These are phyloP conservation scores for Mustela lutreola DNA, from an alignment of 2,113 vertebrate species.

Conservation along the genomic window DNA sequence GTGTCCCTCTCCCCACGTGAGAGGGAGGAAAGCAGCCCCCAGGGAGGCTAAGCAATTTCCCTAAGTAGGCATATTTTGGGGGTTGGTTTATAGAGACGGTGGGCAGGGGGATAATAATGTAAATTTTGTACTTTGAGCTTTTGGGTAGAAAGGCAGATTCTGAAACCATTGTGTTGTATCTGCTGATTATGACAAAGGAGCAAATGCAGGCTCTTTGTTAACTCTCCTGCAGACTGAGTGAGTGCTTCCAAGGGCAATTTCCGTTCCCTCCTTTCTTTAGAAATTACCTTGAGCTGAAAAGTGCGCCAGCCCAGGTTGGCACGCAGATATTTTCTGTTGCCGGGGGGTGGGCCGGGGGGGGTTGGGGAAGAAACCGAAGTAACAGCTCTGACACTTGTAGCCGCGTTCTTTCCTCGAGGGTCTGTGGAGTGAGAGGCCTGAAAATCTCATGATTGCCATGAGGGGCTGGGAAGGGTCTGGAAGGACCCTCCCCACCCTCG, in stretches of 20 bases:
- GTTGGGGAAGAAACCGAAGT: neutral
- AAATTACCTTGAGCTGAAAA: conserved; percentile 45
- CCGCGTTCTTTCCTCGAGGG: neutral
- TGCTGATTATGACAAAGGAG: neutral
- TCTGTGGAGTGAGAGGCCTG: neutral
- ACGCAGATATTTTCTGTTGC: neutral
- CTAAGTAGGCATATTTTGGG: neutral
- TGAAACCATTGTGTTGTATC: conserved; percentile 11
- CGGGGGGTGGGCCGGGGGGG: no score
- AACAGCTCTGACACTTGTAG: neutral
- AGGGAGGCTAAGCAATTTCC: neutral
- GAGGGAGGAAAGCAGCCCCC: conserved; percentile 49
- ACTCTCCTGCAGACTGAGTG: neutral
- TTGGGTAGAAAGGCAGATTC: conserved; percentile 40
- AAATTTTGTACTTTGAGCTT: conserved; percentile 46
- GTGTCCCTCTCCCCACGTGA: neutral
- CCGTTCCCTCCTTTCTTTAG: conserved; percentile 40
- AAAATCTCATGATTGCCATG: neutral
- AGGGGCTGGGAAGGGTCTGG: neutral
- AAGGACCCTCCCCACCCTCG: neutral
- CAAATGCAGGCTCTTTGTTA: conserved; percentile 42
- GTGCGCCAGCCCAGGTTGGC: neutral
- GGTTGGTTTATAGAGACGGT: neutral
- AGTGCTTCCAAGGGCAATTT: conserved; percentile 30
- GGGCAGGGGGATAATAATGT: neutral